Conservation (phyloP, 23 tunicate species). For the Trididemnum clinides region DNA sequence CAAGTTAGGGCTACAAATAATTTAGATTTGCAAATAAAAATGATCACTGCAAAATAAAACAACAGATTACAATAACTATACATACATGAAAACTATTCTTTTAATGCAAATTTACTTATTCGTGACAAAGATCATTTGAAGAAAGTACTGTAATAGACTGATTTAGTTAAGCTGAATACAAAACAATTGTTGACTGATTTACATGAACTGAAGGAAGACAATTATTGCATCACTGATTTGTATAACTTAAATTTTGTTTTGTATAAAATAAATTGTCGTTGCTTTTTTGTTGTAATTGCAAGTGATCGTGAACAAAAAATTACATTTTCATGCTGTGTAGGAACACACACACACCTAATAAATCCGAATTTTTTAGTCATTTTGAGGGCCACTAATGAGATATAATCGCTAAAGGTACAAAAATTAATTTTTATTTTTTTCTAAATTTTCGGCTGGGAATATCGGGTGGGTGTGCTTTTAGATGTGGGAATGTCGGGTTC, state of each 20-base stretch:
- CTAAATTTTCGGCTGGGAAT: background rate
- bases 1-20: too few species aligned
- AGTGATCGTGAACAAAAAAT: background rate
- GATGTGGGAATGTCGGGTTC: conserved; percentile 16
- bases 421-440: background rate
- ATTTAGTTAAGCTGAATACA: background rate
- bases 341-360: background rate
- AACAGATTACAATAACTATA: too few species aligned
- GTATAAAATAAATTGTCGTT: background rate
- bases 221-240: background rate
- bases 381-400: background rate
- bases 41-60: too few species aligned
- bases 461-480: background rate
- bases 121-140: background rate
- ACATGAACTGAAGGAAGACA: background rate
- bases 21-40: too few species aligned
- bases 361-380: background rate
- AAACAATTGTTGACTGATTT: background rate
- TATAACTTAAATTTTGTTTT: background rate
- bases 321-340: background rate
- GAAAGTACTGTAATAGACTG: background rate
- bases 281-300: background rate
- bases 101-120: too few species aligned
- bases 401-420: conserved; percentile 2
- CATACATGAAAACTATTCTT: too few species aligned